A percentile compares a stretch with the other conserved stretches of the same genome.
phyloP scores from a whole-genome alignment of 2,888 invertebrate species.

The Mesorhabditis belari region DNA sequence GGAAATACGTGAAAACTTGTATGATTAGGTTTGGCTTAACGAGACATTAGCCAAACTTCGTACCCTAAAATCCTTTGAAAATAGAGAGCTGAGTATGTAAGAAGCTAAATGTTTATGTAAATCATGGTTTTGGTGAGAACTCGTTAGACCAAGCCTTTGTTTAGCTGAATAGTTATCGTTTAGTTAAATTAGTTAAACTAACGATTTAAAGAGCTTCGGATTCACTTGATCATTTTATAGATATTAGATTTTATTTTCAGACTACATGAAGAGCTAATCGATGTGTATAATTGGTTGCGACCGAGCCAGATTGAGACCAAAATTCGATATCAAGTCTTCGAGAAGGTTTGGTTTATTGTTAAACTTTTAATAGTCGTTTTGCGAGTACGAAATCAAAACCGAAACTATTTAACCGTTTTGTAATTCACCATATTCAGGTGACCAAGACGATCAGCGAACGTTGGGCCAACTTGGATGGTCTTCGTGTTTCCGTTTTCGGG shows the following conservation, averaged over 20 bases:
- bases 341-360: constrained; percentile 65
- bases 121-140: no score
- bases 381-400: not conserved
- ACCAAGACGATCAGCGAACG: constrained; percentile 8
- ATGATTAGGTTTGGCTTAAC: not conserved
- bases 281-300: constrained; percentile 88
- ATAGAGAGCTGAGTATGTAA: no score
- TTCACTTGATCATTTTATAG: not conserved
- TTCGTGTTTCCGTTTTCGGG: constrained; percentile 84
- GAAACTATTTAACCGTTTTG: not conserved
- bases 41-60: not conserved
- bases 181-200: not conserved
- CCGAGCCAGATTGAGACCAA: constrained; percentile 84
- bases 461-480: constrained; percentile 17
- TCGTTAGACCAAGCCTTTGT: no score
- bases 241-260: no score
- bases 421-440: constrained; percentile 11
- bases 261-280: constrained; percentile 91
- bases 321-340: constrained; percentile 79
- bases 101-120: no score
- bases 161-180: not conserved
- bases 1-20: no score
- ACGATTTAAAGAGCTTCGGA: not conserved
- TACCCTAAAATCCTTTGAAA: not conserved
- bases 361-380: not conserved